These are phyloP conservation scores for Odontamblyopus lacepedii DNA, from an alignment of 2,797 vertebrate genomes.

Conservation along the genomic window DNA sequence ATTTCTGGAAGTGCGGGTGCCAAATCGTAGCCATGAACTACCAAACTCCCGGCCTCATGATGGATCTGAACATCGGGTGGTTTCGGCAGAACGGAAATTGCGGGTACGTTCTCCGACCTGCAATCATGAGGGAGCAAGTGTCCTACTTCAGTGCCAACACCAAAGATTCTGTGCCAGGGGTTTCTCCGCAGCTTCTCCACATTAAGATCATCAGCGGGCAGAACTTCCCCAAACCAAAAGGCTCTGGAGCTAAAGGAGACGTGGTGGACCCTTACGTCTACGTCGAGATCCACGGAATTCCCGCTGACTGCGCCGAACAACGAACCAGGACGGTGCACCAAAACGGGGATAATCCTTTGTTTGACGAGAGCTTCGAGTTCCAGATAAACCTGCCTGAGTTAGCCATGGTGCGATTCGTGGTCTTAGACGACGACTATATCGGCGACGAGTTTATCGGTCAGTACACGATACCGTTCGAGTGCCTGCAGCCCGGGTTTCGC, in stretches of 20 bases:
- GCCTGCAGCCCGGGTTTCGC: slow-evolving; percentile 95
- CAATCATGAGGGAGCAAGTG: slow-evolving; percentile 97
- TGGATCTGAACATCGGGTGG: slow-evolving; percentile 98
- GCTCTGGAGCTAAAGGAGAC: slow-evolving; percentile 96
- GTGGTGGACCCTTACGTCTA: slow-evolving; percentile 97
- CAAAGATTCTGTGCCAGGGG: slow-evolving; percentile 96
- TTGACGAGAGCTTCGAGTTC: slow-evolving; percentile 98
- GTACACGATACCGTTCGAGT: slow-evolving; percentile 97
- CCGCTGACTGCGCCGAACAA: slow-evolving; percentile 95
- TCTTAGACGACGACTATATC: slow-evolving; percentile 97
- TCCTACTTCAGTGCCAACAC: slow-evolving; percentile 99
- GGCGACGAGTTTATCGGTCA: slow-evolving; percentile 98
- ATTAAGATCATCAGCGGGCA: slow-evolving; percentile 99
- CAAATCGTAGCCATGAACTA: slow-evolving; percentile 99
- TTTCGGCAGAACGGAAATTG: slow-evolving; percentile 97
- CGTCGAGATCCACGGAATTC: slow-evolving; percentile 97
- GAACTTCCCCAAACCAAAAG: slow-evolving; percentile 98
- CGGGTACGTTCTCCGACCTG: slow-evolving; percentile 93
- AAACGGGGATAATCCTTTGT: slow-evolving; percentile 95
- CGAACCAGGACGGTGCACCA: slow-evolving; percentile 96
- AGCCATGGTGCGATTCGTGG: slow-evolving; percentile 97
- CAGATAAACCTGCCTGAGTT: slow-evolving; percentile 97
- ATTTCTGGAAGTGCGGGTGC: slow-evolving; percentile 99
- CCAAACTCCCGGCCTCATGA: slow-evolving; percentile 97
- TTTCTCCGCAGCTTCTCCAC: slow-evolving; percentile 96